Percentiles rank a stretch among this genome's conserved stretches.
phyloP scores from a whole-genome alignment of 1,140 invertebrate species.

The Laupala kohalensis region DNA sequence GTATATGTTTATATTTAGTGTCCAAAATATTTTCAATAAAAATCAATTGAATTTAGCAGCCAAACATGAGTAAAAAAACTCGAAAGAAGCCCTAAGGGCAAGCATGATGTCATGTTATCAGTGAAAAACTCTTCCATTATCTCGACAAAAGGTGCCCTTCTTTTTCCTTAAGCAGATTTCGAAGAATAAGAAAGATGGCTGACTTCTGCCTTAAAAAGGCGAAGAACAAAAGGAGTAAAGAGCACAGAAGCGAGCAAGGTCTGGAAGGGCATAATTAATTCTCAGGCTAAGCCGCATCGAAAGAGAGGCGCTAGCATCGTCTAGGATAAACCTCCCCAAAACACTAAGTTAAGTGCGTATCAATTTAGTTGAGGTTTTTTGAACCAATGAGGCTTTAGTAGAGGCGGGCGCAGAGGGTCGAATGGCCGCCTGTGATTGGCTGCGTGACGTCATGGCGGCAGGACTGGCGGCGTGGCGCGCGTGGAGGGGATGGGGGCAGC shows the following conservation, averaged over 20 bases:
- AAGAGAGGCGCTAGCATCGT: constrained; percentile 7
- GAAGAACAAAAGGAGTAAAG: constrained; percentile 1
- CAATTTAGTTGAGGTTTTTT: constrained; percentile 12
- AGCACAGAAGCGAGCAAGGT: neutral
- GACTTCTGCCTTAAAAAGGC: neutral
- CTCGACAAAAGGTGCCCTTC: neutral
- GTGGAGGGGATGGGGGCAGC: neutral
- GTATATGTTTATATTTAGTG: too few species aligned
- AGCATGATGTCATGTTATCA: neutral
- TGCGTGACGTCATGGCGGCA: neutral
- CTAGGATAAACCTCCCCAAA: constrained; percentile 4
- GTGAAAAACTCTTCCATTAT: neutral
- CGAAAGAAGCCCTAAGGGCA: too few species aligned
- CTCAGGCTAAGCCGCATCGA: constrained; percentile 7
- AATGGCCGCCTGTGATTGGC: constrained; percentile 9
- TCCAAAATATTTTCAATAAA: too few species aligned
- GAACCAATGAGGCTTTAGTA: constrained; percentile 11
- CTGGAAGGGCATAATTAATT: constrained; percentile 11
- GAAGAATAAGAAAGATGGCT: constrained; percentile 8
- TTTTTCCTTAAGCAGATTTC: constrained; percentile 5
- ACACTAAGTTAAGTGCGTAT: constrained; percentile 14
- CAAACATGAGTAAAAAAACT: too few species aligned
- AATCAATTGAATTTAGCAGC: too few species aligned
- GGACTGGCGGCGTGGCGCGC: neutral
- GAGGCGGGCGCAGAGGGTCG: constrained; percentile 7